A percentile compares a stretch with the other conserved stretches of the same genome.
These are phyloP conservation scores for Platycheirus rosarum DNA, from an alignment of 2,888 invertebrate genomes.

Conservation along the genomic window DNA sequence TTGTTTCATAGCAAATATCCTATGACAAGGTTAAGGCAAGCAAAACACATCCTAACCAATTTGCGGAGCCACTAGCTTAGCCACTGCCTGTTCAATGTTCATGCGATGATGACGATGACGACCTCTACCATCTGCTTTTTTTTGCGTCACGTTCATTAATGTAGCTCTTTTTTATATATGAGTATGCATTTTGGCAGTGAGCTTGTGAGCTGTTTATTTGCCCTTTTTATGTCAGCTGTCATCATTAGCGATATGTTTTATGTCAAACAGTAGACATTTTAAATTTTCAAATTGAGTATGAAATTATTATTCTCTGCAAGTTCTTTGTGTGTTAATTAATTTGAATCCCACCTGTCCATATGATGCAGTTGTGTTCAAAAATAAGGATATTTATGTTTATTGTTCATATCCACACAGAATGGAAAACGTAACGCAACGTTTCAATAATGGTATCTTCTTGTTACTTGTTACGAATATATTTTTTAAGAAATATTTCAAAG, in stretches of 20 bases:
- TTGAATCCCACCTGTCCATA: slow-evolving; percentile 50
- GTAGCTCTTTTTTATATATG: neutral
- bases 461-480: too few relatives aligned
- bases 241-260: slow-evolving; percentile 64
- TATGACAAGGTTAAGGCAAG: slow-evolving; percentile 58
- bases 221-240: slow-evolving; percentile 67
- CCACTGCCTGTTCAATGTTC: slow-evolving; percentile 42
- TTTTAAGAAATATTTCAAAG: too few relatives aligned
- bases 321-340: slow-evolving; percentile 59
- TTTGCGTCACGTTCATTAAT: slow-evolving; percentile 3
- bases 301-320: slow-evolving; percentile 33
- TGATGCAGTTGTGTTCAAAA: neutral
- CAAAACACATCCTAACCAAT: neutral
- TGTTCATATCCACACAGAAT: neutral
- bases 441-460: too few relatives aligned
- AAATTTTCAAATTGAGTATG: slow-evolving; percentile 50
- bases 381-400: slow-evolving; percentile 27
- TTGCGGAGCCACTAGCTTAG: too few relatives aligned
- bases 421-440: neutral
- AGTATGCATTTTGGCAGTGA: slow-evolving; percentile 55
- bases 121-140: slow-evolving; percentile 59
- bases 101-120: slow-evolving; percentile 22
- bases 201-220: slow-evolving; percentile 50
- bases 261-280: slow-evolving; percentile 49
- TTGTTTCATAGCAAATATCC: slow-evolving; percentile 13